Base-by-base conservation (phyloP, 2,888 invertebrate species). In the Lasioglossum lativentre region DNA sequence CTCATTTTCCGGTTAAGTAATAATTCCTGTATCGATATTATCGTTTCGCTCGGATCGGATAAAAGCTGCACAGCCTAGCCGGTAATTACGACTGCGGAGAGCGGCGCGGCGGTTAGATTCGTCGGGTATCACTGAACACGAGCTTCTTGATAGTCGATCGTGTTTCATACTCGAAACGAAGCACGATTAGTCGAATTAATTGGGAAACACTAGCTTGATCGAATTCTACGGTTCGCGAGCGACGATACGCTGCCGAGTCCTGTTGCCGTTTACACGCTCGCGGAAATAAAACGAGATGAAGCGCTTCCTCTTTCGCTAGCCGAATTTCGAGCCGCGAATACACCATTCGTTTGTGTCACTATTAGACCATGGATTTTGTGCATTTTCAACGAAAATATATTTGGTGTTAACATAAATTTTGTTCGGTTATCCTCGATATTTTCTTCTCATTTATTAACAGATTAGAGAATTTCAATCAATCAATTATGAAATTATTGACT, bases 101-200 rank as follows among this genome's bases (percentile, higher is more conserved):
- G 27, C 16, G 27, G 52, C 59, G 27, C 16, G 27, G 52, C 59
- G 27, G 14, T 27, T 59, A 12, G 14, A 2, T 27, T 27, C 14
- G 27, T 16, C 27, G 6, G 27, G 59, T 59, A 59, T 59, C 59
- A 6, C 27, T 16, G 59, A 59, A 59, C 59, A 27, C 59, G 27
- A 30, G 66, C 34, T 66, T 34, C 66, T 66, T 66, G 66, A 66
- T 66, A 30, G 66, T 66, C 34, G 10, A 30, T 34, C 66, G 30
- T 56, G 34, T 74, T 75, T 42, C 40, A 34, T 34, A 34, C 66
- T 66, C 66, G 66, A 34, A 66, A 66, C 66, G 34, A 59, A 59
- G 14, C 59, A 23, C 19, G 66, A 66, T 66, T 66, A 34, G 34
- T 34, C 34, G 66, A 34, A 66, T 66, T 66, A 66, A 34, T 66